Evolutionary conservation across 2,888 invertebrate species (phyloP), one percentile per base, ranked within the genome.

Genomic region (Drosophila pegasa): DNA sequence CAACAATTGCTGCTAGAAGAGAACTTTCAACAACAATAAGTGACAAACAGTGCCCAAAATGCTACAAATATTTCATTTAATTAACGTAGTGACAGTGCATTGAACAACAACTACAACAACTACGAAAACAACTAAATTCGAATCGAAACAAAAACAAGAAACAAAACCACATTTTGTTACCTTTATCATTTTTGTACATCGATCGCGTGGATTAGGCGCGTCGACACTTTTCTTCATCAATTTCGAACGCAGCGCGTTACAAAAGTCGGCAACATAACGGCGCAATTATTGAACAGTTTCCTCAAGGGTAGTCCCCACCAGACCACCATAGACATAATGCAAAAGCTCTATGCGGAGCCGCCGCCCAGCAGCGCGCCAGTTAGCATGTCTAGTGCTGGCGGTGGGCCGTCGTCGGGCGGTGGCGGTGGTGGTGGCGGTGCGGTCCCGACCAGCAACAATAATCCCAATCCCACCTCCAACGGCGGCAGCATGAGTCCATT

Each of bases 401-500:
- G 90, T 18, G 75, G 80, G n/a, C 76, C 75, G 14, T 45, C 83
- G 4, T 69, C 83, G 8, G 82, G 84, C 14, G 79, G 48, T 5
- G 79, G 78, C 18, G 78, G 75, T 27, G 75, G 75, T 5, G 80
- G 75, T 51, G 75, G 71, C 1, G 75, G 60, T 62, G 75, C 86
- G 6, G 85, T 87, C 2, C 80, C 87, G 0, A 81, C 80, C 9
- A 89, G 89, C 61, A 86, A 78, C 20, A 84, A 88, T 59, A 91
- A 91, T 61, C 72, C 78, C 6, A 75, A 80, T 67, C 88, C 85
- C 69, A 80, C 80, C 27, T 86, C 89, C 10, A 84, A 88, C n/a
- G 90, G 90, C 70, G 95, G 95, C 90, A 94, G 95, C 85, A 94
- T 95, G 93, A 95, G 95, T 82, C 95, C 95, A 84, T 93, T 96